phyloP scores from a whole-genome alignment of 2,797 vertebrate species.

The Melanotaenia parkinsoni region DNA sequence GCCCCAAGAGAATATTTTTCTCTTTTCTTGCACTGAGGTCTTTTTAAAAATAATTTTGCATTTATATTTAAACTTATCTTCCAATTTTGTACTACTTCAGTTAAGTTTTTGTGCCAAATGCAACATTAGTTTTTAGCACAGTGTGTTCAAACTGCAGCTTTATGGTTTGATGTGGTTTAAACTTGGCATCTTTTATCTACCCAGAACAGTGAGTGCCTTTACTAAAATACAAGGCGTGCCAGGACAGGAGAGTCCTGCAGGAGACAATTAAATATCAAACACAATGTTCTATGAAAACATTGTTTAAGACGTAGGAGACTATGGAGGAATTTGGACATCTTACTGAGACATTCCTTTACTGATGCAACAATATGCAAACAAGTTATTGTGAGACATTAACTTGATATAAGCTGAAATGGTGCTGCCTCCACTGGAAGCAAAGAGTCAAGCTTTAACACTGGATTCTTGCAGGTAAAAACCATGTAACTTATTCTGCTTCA shows the following conservation, averaged over 20 bases:
- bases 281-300: neutral
- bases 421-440: too few species aligned
- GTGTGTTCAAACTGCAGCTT: neutral
- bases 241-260: neutral
- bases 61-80: neutral
- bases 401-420: neutral
- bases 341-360: too few species aligned
- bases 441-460: too few species aligned
- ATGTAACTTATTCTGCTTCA: too few species aligned
- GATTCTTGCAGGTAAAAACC: too few species aligned
- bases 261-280: neutral
- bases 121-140: neutral
- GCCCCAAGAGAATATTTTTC: neutral
- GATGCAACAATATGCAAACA: too few species aligned
- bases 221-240: neutral
- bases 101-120: neutral
- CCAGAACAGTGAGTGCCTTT: constrained; percentile 23
- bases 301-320: neutral
- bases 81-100: neutral
- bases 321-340: neutral
- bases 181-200: neutral
- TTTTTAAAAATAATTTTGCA: neutral
- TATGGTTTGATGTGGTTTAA: neutral
- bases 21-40: neutral
- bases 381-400: neutral